Conservation (phyloP, 2,888 invertebrate genomes). For the Synanthedon andrenaeformis region DNA sequence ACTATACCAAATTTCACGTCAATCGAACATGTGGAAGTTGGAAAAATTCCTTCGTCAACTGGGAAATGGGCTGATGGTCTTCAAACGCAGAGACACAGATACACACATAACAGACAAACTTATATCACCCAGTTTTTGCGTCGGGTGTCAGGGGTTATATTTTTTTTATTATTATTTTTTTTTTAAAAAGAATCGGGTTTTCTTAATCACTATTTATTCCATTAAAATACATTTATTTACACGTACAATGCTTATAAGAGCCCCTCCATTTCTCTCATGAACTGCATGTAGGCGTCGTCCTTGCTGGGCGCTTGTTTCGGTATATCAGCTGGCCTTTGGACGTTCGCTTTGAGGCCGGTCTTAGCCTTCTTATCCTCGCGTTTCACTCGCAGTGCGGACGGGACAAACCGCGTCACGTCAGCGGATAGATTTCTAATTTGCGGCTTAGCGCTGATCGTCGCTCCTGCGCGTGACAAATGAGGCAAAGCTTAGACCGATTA, state of each 20-base stretch:
- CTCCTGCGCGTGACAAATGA: constrained; percentile 47
- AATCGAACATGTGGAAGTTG: no score
- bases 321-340: constrained; percentile 63
- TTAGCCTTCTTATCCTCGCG: constrained; percentile 81
- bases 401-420: constrained; percentile 95
- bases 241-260: constrained; percentile 72
- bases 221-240: no score
- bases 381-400: constrained; percentile 91
- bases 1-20: no score
- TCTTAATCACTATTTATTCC: no score
- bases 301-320: constrained; percentile 77
- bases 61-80: no score
- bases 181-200: no score
- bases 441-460: constrained; percentile 96
- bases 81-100: no score
- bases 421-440: constrained; percentile 94
- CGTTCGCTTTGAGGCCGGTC: constrained; percentile 63
- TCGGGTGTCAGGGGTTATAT: no score
- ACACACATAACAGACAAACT: no score
- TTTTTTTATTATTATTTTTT: no score
- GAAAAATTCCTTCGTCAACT: no score
- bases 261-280: constrained; percentile 98
- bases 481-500: background rate
- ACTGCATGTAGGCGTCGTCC: constrained; percentile 98
- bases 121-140: no score